These are phyloP conservation scores for Lontra canadensis DNA, from an alignment of 2,113 vertebrate genomes.

Conservation along the genomic window DNA sequence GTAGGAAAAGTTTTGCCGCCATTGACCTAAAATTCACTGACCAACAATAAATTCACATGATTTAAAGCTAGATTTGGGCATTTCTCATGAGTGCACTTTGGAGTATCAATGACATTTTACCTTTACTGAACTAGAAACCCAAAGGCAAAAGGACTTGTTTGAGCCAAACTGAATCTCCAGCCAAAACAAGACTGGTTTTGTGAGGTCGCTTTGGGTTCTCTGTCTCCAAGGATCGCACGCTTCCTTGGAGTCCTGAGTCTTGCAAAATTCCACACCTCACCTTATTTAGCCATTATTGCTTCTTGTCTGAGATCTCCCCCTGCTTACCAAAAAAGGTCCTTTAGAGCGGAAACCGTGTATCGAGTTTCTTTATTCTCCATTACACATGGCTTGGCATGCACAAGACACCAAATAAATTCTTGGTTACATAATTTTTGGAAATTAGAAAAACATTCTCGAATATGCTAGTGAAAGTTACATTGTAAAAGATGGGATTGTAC, in stretches of 20 bases:
- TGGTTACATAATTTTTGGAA: constrained; percentile 54
- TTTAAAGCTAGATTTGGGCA: neutral
- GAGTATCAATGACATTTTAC: neutral
- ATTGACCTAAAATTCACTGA: neutral
- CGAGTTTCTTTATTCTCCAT: constrained; percentile 33
- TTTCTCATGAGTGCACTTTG: neutral
- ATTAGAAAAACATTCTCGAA: constrained; percentile 42
- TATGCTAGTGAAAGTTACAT: neutral
- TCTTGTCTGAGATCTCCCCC: neutral
- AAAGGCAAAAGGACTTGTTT: neutral
- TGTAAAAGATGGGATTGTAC: neutral
- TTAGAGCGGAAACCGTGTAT: neutral
- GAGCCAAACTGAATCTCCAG: neutral
- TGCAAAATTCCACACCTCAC: neutral
- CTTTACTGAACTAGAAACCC: constrained; percentile 5
- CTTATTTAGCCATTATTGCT: neutral
- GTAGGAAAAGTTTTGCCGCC: neutral
- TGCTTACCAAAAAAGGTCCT: neutral
- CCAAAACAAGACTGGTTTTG: neutral
- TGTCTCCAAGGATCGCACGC: neutral
- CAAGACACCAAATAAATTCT: neutral
- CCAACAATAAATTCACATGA: neutral
- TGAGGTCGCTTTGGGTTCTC: neutral
- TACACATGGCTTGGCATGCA: constrained; percentile 47
- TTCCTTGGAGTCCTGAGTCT: neutral